phyloP scores from a whole-genome alignment of 2,888 invertebrate genomes.

The Xanthostigma xanthostigma region DNA sequence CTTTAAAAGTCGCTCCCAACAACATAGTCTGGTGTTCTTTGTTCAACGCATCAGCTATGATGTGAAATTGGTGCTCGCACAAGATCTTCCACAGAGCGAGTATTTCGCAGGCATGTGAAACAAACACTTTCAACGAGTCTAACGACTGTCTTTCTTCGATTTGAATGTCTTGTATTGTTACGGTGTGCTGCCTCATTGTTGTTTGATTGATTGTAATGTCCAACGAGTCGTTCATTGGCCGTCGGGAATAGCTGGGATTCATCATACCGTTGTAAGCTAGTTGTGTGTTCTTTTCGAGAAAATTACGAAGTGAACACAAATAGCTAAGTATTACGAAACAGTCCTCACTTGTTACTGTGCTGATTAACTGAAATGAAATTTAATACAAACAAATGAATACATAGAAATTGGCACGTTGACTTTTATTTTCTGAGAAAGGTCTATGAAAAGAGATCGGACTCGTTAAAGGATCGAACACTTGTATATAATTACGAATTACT shows the following conservation, averaged over 20 bases:
- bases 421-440: no score
- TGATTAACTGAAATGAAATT: slow-evolving; percentile 38
- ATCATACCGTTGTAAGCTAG: slow-evolving; percentile 14
- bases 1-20: slow-evolving; percentile 50
- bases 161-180: slow-evolving; percentile 31
- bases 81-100: slow-evolving; percentile 86
- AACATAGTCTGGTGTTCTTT: slow-evolving; percentile 48
- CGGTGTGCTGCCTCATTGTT: slow-evolving; percentile 23
- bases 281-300: slow-evolving; percentile 55
- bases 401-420: no score
- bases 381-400: no score
- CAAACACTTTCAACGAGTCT: slow-evolving; percentile 49
- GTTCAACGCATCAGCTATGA: slow-evolving; percentile 53
- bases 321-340: slow-evolving; percentile 58
- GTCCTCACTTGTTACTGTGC: slow-evolving; percentile 52
- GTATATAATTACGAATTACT: no score
- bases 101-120: slow-evolving; percentile 70
- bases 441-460: no score
- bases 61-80: slow-evolving; percentile 81
- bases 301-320: slow-evolving; percentile 56
- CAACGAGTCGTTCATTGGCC: slow-evolving; percentile 14
- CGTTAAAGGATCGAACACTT: no score
- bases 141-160: slow-evolving; percentile 62
- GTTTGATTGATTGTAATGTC: slow-evolving; percentile 15
- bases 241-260: no score